Conservation (phyloP, 2,113 vertebrate genomes). For the Nesospiza acunhae region DNA sequence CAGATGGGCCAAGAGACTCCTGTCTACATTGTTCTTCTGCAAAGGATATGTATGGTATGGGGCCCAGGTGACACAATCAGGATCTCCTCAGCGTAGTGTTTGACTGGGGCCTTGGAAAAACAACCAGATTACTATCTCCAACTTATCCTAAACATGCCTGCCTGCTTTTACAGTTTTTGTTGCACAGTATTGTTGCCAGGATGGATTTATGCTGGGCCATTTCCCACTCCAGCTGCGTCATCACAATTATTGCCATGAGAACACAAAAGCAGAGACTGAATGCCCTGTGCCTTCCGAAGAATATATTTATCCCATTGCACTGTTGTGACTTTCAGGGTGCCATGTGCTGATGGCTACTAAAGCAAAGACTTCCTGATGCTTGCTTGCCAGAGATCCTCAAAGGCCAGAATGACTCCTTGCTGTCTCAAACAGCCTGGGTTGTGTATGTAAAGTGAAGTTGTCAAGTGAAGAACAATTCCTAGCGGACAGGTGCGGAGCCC, state of each 20-base stretch:
- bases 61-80: conserved; percentile 55
- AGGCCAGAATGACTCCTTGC: not conserved
- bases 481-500: not conserved
- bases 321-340: conserved; percentile 1
- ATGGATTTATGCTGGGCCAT: conserved; percentile 68
- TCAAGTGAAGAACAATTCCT: not conserved
- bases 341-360: not conserved
- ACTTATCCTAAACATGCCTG: conserved; percentile 55
- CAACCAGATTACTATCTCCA: conserved; percentile 54
- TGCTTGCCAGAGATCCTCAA: not conserved
- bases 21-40: conserved; percentile 41
- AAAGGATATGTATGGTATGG: conserved; percentile 18
- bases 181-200: conserved; percentile 56
- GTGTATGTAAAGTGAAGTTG: not conserved
- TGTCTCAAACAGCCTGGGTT: not conserved
- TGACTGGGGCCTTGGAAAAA: conserved; percentile 40
- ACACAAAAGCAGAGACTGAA: conserved; percentile 57
- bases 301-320: conserved; percentile 25
- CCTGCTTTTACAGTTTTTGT: conserved; percentile 48
- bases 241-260: conserved; percentile 62
- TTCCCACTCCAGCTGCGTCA: conserved; percentile 69
- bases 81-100: conserved; percentile 24
- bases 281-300: conserved; percentile 29
- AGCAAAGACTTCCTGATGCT: conserved; percentile 18
- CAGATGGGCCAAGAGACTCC: not conserved